Evolutionary conservation across 2,888 invertebrate species (phyloP).

Genomic region (Xestia rhomboidea): DNA sequence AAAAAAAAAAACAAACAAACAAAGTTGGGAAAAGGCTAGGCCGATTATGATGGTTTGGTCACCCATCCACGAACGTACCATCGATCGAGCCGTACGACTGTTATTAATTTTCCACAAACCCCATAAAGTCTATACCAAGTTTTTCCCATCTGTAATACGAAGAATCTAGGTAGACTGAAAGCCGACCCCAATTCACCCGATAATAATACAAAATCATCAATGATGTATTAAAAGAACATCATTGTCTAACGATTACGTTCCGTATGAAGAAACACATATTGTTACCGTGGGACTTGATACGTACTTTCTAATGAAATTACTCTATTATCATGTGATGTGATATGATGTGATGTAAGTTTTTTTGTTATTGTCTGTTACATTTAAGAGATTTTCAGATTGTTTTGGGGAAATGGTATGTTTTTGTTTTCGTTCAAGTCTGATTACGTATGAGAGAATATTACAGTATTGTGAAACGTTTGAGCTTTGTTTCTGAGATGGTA

Average conservation of each 20-base stretch:
- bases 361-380: constrained; percentile 8
- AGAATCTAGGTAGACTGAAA: constrained; percentile 31
- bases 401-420: constrained; percentile 2
- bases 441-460: not conserved
- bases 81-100: too few relatives aligned
- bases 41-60: not conserved
- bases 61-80: too few relatives aligned
- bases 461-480: not conserved
- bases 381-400: not conserved
- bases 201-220: constrained; percentile 25
- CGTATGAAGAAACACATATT: constrained; percentile 23
- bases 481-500: not conserved
- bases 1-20: not conserved
- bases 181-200: constrained; percentile 21
- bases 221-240: constrained; percentile 41
- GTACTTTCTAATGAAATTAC: constrained; percentile 50
- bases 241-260: constrained; percentile 47
- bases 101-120: too few relatives aligned
- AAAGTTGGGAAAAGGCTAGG: not conserved
- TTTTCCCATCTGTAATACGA: not conserved
- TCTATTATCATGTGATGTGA: constrained; percentile 37
- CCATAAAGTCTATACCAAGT: not conserved
- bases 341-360: constrained; percentile 34
- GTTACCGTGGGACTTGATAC: constrained; percentile 31
- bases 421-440: not conserved